Evolutionary conservation across 2,113 vertebrate species (phyloP), one percentile per base, ranked within the genome.

Genomic region (Callipepla squamata): DNA sequence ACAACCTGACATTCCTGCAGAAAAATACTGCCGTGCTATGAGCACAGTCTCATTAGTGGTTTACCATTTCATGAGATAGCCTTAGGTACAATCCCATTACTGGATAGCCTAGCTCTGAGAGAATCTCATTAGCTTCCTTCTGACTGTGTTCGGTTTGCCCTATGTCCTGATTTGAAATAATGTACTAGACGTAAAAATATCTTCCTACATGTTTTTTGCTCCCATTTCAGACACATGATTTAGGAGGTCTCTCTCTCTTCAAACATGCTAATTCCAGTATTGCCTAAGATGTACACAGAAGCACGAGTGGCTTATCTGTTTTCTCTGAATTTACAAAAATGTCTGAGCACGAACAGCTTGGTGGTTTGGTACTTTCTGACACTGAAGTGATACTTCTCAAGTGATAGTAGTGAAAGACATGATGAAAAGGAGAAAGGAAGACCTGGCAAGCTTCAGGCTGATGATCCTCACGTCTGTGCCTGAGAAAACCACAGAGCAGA

Each of bases 71-170:
- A 92, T 19, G 69, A 80, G 57, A 62, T 0, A 81, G 81, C 53
- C 50, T 83, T 68, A 90, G 1, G 1, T 42, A 89, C 76, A 95
- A 74, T 61, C 80, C 59, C 74, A 72, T 91, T 72, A 92, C 51
- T 34, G 68, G 74, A 45, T 14, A 91, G 74, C 23, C 74, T 91
- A 3, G 2, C 40, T 58, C 53, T 30, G 28, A 84, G 2, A 74
- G 44, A 95, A 72, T 55, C 80, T 75, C 77, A 90, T 94, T 90
- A 90, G 84, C 38, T 70, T 22, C 48, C 48, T 93, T 61, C 67
- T 89, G 51, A 38, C 38, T 47, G 11, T 57, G 51, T 38, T 91
- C 47, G 61, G 30, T 53, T 38, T 73, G 36, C 18, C 73, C 58
- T 48, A 21, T 8, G 36, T 58, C 51, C 5, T 1, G 38, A 74